Conservation (phyloP, 2,113 vertebrate species). For the Leptodactylus fuscus region DNA sequence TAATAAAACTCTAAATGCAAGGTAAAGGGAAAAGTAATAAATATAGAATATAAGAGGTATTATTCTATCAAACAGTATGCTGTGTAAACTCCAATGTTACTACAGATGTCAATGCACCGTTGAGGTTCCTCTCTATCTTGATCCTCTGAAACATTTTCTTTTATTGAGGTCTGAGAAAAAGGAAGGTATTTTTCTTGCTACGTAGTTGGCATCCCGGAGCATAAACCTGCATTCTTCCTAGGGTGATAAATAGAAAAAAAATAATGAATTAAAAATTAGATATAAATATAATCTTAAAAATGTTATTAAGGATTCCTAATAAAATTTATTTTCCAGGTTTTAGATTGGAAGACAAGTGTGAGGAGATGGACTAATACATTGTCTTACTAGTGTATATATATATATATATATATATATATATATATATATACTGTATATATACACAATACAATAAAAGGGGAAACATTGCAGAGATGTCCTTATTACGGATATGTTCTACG, state of each 20-base stretch:
- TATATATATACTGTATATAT: too few relatives aligned
- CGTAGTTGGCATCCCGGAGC: not conserved
- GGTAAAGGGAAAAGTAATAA: not conserved
- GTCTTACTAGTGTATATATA: too few relatives aligned
- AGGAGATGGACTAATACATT: too few relatives aligned
- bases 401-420: too few relatives aligned
- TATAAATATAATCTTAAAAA: not conserved
- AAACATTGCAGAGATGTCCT: too few relatives aligned
- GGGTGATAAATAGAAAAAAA: not conserved
- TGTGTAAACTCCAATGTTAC: not conserved
- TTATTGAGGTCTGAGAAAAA: not conserved
- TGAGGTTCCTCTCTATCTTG: not conserved
- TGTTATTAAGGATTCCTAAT: too few relatives aligned
- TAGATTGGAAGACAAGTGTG: too few relatives aligned
- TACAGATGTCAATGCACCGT: not conserved
- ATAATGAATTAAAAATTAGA: not conserved
- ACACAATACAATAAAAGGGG: too few relatives aligned
- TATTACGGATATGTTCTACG: too few relatives aligned
- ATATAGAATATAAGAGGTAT: constrained; percentile 8
- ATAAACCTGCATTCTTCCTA: not conserved
- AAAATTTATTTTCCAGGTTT: too few relatives aligned
- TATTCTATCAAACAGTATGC: not conserved
- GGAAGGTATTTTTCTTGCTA: not conserved
- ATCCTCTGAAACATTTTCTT: not conserved
- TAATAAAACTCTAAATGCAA: not conserved